Evolutionary conservation across 2,797 vertebrate species (phyloP).

Genomic region (Neosalanx taihuensis): DNA sequence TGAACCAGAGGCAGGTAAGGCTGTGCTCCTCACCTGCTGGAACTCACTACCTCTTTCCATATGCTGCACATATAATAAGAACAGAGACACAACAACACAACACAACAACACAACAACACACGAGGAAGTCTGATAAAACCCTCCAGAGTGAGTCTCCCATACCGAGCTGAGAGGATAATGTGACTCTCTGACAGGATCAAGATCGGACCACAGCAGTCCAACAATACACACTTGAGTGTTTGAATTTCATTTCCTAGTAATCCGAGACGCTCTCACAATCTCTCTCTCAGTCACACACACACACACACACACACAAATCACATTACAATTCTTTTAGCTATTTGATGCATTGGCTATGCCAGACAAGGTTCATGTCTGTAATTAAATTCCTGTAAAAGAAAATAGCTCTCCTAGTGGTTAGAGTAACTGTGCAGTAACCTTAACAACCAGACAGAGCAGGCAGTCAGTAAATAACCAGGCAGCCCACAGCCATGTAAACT

Average conservation of each 20-base stretch:
- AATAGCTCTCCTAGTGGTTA: constrained; percentile 34
- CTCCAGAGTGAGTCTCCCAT: not conserved
- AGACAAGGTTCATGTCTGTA: constrained; percentile 47
- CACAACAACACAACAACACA: constrained; percentile 35
- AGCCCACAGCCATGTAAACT: not conserved
- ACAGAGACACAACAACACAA: constrained; percentile 31
- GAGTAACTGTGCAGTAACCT: constrained; percentile 11
- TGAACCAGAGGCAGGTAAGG: too few species aligned
- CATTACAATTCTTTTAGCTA: constrained; percentile 17
- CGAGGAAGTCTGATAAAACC: constrained; percentile 42
- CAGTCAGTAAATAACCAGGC: not conserved
- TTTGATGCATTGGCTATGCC: constrained; percentile 36
- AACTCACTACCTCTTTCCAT: too few species aligned
- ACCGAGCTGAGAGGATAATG: constrained; percentile 33
- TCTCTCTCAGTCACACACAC: not conserved
- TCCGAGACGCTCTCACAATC: constrained; percentile 23
- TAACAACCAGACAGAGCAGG: not conserved
- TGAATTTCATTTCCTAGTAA: constrained; percentile 49
- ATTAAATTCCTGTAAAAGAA: constrained; percentile 53
- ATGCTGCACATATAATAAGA: constrained; percentile 45
- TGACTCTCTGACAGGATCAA: constrained; percentile 49
- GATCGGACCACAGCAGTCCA: constrained; percentile 27
- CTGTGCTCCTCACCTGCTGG: too few species aligned
- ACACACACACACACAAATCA: not conserved
- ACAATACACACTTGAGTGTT: constrained; percentile 48